Evolutionary conservation across 2,888 invertebrate species (phyloP), one percentile per base, ranked within the genome.

Genomic region (Teleiodes luculella): DNA sequence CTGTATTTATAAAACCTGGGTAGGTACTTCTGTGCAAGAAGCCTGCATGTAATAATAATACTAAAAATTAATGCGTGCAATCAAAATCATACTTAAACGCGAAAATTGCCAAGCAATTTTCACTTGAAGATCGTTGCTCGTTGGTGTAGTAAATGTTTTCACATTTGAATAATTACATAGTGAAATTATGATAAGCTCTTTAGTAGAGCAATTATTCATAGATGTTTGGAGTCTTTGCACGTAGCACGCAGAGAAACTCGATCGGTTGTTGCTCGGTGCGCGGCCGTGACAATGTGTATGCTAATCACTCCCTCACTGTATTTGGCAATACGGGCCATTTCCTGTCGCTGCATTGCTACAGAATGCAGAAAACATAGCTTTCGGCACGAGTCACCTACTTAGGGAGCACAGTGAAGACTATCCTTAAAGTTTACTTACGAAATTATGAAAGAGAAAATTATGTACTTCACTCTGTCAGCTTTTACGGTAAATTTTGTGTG

Each of bases 251-350:
- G 83, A 74, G 83, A 83, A 83, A 84, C 73, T 74, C 66, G 64
- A 62, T 54, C 57, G 60, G 35, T 51, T 60, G 63, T 48, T 59
- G 58, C 65, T 56, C 58, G 58, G 62, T 52, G 57, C 54, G 54
- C 57, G 55, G 73, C 75, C 79, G 76, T 82, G 81, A 77, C 77
- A 68, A 70, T 57, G 65, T 60, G 63, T 76, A 80, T 82, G 81
- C 68, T 76, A 83, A 82, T 76, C 65, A 65, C 58, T 76, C 65
- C 65, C 58, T 63, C 59, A 65, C 66, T 62, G 72, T 73, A 75
- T 81, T 81, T 65, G 80, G 70, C 71, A 74, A 78, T 76, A 79
- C 70, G 64, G 83, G 78, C 64, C 79, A 76, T 72, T 83, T 83
- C 81, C 83, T 80, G 80, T 59, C 71, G 62, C 71, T 67, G 61